phyloP scores from a whole-genome alignment of 2,113 vertebrate genomes.

The Lates calcarifer region DNA sequence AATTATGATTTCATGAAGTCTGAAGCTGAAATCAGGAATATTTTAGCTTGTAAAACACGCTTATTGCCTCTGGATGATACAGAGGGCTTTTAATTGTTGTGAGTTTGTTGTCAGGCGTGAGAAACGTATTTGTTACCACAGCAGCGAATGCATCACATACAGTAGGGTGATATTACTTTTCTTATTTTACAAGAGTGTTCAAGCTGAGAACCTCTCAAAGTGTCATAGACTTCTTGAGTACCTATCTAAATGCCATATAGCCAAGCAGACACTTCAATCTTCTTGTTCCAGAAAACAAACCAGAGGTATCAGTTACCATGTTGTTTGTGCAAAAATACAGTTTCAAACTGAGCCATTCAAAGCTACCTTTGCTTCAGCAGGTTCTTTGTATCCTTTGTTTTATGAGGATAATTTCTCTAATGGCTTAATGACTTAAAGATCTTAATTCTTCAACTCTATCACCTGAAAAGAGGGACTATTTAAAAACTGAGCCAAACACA shows the following conservation, averaged over 20 bases:
- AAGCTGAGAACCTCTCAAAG: background rate
- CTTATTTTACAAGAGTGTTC: background rate
- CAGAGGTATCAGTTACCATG: background rate
- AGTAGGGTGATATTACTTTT: background rate
- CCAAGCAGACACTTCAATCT: background rate
- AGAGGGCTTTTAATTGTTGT: background rate
- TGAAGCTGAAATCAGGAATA: background rate
- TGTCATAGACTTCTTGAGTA: background rate
- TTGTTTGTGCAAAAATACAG: background rate
- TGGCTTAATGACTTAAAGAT: background rate
- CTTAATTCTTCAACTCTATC: background rate
- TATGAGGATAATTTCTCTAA: background rate
- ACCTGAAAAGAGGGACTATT: background rate
- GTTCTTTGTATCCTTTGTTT: background rate
- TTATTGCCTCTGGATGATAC: background rate
- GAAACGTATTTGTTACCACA: background rate
- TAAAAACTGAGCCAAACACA: background rate
- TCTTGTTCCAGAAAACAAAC: background rate
- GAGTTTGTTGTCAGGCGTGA: background rate
- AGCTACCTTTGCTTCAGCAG: background rate
- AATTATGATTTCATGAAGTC: background rate
- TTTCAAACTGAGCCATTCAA: background rate
- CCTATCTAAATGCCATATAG: background rate
- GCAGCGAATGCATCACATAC: background rate
- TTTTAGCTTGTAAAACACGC: background rate